phyloP scores from a whole-genome alignment of 2,888 invertebrate genomes.

The Lasioglossum vierecki region DNA sequence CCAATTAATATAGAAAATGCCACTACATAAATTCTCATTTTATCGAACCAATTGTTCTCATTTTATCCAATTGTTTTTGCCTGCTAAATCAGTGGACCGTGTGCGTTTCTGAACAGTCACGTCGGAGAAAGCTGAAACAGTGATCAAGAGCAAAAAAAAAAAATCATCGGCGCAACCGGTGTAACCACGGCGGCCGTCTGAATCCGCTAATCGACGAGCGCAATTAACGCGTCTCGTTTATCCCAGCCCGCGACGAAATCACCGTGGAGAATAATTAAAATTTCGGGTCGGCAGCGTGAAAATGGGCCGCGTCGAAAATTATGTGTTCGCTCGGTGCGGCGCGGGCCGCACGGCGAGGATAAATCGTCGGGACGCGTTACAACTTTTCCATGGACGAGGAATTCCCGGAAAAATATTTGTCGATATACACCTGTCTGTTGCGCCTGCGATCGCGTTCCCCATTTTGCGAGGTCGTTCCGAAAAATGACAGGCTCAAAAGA shows the following conservation, averaged over 20 bases:
- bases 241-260: constrained; percentile 37
- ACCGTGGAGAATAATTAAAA: constrained; percentile 48
- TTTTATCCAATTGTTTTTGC: no score
- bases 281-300: constrained; percentile 10
- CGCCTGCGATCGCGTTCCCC: constrained; percentile 1
- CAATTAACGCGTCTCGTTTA: constrained; percentile 43
- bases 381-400: constrained; percentile 16
- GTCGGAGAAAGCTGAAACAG: background rate
- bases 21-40: no score
- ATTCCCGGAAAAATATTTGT: constrained; percentile 13
- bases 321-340: constrained; percentile 7
- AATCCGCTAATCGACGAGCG: constrained; percentile 41
- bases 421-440: background rate
- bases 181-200: constrained; percentile 14
- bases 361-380: constrained; percentile 32
- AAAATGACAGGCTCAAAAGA: background rate
- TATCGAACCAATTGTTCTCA: no score
- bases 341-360: background rate
- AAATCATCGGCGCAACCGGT: background rate
- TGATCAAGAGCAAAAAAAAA: background rate
- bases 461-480: background rate
- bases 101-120: background rate
- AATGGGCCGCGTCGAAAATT: constrained; percentile 29
- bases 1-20: no score
- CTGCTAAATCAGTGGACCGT: no score